phyloP scores from a whole-genome alignment of 2,113 vertebrate species.

The Desmodus rotundus region DNA sequence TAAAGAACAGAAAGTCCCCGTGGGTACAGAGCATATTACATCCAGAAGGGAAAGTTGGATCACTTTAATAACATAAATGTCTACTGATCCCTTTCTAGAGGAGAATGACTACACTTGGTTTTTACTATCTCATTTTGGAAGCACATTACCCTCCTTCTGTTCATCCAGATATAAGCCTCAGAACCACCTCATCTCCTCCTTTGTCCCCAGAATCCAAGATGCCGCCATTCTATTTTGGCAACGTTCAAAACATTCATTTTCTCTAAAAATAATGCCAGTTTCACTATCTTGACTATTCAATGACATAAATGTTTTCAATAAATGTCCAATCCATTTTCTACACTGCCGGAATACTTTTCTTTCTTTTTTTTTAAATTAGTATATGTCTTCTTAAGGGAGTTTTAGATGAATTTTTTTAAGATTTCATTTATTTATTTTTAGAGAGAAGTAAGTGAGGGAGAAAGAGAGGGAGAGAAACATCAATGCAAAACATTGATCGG shows the following conservation, averaged over 20 bases:
- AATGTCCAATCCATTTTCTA: background rate
- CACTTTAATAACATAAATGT: background rate
- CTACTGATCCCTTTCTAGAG: background rate
- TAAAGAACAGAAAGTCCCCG: background rate
- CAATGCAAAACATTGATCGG: no score
- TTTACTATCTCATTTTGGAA: background rate
- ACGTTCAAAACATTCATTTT: background rate
- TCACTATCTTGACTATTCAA: background rate
- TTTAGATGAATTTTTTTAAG: no score
- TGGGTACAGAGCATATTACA: background rate
- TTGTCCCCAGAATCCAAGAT: background rate
- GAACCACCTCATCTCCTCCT: background rate
- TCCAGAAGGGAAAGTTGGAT: background rate
- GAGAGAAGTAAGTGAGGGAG: no score
- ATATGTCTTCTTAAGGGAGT: no score
- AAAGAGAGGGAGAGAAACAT: no score
- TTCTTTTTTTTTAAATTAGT: no score
- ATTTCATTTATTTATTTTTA: no score
- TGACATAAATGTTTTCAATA: background rate
- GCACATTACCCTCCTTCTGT: background rate
- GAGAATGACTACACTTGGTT: background rate
- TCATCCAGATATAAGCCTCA: background rate
- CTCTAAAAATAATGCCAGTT: background rate
- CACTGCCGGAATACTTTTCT: background rate
- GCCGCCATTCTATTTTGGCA: background rate